Percentiles rank a stretch among this genome's conserved stretches.
These are phyloP conservation scores for Laticauda colubrina DNA, from an alignment of 2,113 vertebrate genomes.

Conservation along the genomic window DNA sequence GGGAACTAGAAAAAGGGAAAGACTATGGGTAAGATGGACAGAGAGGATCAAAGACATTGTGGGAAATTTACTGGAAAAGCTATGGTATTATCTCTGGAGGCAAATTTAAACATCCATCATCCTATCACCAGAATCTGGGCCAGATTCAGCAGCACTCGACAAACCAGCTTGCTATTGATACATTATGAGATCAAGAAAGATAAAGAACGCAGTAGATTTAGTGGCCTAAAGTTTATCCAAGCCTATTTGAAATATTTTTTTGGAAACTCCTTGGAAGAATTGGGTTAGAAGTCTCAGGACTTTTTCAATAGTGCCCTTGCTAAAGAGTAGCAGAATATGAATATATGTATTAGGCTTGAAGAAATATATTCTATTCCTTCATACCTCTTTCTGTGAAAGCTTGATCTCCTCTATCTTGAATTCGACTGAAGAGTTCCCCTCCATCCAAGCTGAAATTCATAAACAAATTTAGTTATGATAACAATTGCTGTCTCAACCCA, in stretches of 20 bases:
- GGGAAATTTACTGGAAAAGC: not conserved
- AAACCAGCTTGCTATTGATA: not conserved
- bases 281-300: not conserved
- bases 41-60: not conserved
- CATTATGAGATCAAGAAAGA: not conserved
- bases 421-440: constrained; percentile 94
- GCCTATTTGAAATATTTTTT: not conserved
- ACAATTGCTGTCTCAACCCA: too few species aligned
- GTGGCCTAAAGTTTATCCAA: not conserved
- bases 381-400: constrained; percentile 96
- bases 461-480: not conserved
- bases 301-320: not conserved
- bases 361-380: not conserved
- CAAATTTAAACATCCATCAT: not conserved
- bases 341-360: not conserved
- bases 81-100: not conserved
- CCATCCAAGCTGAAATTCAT: constrained; percentile 86
- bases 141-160: not conserved
- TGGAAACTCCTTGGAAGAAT: not conserved
- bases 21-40: not conserved
- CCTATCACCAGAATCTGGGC: not conserved
- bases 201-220: not conserved
- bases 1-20: not conserved
- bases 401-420: constrained; percentile 96
- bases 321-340: not conserved